Percentiles rank a stretch among this genome's conserved stretches.
These are phyloP conservation scores for Melanotaenia maccullochi DNA, from an alignment of 2,797 vertebrate genomes.

Conservation along the genomic window DNA sequence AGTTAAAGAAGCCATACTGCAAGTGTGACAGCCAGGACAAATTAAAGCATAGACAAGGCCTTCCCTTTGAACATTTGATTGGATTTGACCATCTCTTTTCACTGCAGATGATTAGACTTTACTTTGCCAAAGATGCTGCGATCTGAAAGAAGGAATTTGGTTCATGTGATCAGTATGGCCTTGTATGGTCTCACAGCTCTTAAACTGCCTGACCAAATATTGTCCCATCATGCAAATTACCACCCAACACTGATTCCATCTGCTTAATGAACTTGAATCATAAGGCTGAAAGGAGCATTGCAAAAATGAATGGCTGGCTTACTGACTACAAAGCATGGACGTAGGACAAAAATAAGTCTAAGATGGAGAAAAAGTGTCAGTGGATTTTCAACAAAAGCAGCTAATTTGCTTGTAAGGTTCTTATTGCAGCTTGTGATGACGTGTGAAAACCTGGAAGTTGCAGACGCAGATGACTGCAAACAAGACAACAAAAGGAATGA, in stretches of 20 bases:
- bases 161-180: not conserved
- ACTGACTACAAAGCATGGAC: not conserved
- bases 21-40: constrained; percentile 28
- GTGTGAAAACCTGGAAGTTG: constrained; percentile 5
- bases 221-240: constrained; percentile 3
- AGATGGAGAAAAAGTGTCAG: not conserved
- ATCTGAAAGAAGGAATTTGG: constrained; percentile 31
- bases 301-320: not conserved
- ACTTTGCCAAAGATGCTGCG: constrained; percentile 8
- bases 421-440: not conserved
- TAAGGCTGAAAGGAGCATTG: not conserved
- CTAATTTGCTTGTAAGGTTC: not conserved
- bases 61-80: constrained; percentile 38
- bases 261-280: constrained; percentile 13
- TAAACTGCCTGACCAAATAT: constrained; percentile 16
- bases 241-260: constrained; percentile 17
- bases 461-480: constrained; percentile 3
- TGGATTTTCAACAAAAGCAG: constrained; percentile 1
- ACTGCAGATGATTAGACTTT: constrained; percentile 42
- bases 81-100: constrained; percentile 43
- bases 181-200: constrained; percentile 23
- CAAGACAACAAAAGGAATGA: constrained; percentile 16
- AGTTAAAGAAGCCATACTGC: constrained; percentile 14
- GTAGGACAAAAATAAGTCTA: not conserved
- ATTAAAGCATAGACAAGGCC: constrained; percentile 28